Percentiles rank a stretch among this genome's conserved stretches.
Evolutionary conservation across 2,888 invertebrate genomes (phyloP).

Genomic region (Dasypogon diadema): DNA sequence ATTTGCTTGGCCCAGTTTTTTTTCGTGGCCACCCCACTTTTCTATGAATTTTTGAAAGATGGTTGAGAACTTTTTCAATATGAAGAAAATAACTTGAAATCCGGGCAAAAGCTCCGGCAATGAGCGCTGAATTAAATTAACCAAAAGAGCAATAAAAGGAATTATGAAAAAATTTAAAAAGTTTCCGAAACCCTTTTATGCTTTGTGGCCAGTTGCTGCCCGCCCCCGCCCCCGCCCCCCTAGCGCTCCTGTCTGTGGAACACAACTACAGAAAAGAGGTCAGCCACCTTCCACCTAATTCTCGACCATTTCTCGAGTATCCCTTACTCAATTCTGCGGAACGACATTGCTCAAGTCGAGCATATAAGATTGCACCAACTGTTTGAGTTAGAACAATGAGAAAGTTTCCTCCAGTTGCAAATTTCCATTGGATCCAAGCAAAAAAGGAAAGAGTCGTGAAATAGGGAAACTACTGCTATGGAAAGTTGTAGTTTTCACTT

Average conservation of each 20-base stretch:
- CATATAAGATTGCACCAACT: conserved; percentile 19
- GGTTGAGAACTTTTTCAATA: not conserved
- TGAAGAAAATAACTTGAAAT: not conserved
- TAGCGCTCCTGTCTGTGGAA: too few relatives aligned
- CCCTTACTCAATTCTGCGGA: conserved; percentile 13
- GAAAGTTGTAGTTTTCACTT: conserved; percentile 10
- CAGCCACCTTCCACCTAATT: conserved; percentile 1
- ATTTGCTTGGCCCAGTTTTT: too few relatives aligned
- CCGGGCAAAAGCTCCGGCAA: not conserved
- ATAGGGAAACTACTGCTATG: not conserved
- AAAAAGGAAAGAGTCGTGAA: not conserved
- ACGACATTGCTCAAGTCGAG: conserved; percentile 19
- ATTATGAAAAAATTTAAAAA: not conserved
- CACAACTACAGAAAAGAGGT: not conserved
- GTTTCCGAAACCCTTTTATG: not conserved
- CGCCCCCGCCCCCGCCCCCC: too few relatives aligned
- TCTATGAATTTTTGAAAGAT: not conserved
- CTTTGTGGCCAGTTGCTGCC: not conserved
- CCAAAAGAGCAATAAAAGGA: not conserved
- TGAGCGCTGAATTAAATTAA: not conserved
- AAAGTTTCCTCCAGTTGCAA: conserved; percentile 10
- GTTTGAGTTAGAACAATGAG: conserved; percentile 11
- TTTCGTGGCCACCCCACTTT: too few relatives aligned
- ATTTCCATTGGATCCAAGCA: not conserved
- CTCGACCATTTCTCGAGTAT: not conserved